Evolutionary conservation across 2,888 invertebrate genomes (phyloP).

Genomic region (Chelonus formosanus): DNA sequence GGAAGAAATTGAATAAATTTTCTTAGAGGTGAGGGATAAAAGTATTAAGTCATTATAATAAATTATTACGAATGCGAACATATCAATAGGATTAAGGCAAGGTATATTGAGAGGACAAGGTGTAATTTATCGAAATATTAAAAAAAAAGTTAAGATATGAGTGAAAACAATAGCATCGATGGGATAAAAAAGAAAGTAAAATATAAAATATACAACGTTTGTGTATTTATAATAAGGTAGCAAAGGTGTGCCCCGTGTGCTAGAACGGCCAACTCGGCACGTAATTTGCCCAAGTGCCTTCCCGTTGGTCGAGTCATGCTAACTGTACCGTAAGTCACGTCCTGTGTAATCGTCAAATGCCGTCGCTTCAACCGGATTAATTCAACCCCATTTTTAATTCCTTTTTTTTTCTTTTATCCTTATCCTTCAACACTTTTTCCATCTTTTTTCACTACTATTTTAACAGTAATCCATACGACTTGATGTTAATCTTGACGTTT

Average conservation of each 20-base stretch:
- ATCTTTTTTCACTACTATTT: neutral
- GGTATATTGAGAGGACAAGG: too few species aligned
- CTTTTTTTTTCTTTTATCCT: constrained; percentile 10
- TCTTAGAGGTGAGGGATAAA: constrained; percentile 29
- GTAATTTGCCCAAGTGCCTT: constrained; percentile 65
- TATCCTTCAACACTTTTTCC: constrained; percentile 12
- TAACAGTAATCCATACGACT: neutral
- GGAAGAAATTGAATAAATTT: constrained; percentile 39
- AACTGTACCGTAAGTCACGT: constrained; percentile 51
- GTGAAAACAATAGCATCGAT: constrained; percentile 7
- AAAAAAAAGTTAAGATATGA: constrained; percentile 18
- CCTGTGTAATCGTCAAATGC: constrained; percentile 35
- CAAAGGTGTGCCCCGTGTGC: constrained; percentile 54
- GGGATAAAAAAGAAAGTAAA: constrained; percentile 29
- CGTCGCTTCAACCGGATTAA: constrained; percentile 32
- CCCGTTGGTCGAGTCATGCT: constrained; percentile 62
- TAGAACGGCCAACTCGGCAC: constrained; percentile 62
- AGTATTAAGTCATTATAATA: constrained; percentile 41
- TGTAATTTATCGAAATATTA: too few species aligned
- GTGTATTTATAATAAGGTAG: constrained; percentile 35
- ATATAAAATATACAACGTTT: constrained; percentile 30
- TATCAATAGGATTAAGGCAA: constrained; percentile 60
- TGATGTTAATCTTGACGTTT: too few species aligned
- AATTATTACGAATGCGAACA: constrained; percentile 61
- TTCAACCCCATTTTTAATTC: constrained; percentile 25